phyloP scores from a whole-genome alignment of 2,888 invertebrate genomes.

The Eulithis testata region DNA sequence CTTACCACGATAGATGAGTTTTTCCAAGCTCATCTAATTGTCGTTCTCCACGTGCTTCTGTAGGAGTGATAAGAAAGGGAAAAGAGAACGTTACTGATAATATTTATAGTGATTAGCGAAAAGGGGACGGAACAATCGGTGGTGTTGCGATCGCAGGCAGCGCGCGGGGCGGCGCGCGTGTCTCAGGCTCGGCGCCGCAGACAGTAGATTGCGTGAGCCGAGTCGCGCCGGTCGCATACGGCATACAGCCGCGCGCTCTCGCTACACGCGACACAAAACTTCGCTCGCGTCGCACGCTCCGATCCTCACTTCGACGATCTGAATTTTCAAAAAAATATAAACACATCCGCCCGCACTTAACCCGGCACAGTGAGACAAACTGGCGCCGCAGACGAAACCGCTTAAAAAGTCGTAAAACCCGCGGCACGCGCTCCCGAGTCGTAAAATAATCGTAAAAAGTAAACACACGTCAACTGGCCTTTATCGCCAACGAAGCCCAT shows the following conservation, averaged over 20 bases:
- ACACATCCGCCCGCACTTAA: conserved; percentile 40
- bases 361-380: conserved; percentile 58
- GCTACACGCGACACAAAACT: conserved; percentile 75
- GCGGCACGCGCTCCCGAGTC: conserved; percentile 79
- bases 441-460: conserved; percentile 85
- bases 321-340: conserved; percentile 50
- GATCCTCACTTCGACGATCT: conserved; percentile 56
- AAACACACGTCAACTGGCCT: conserved; percentile 82
- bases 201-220: conserved; percentile 88
- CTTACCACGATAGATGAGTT: conserved; percentile 11
- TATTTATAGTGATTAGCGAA: conserved; percentile 84
- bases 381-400: conserved; percentile 70
- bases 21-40: conserved; percentile 17
- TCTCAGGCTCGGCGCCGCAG: conserved; percentile 77
- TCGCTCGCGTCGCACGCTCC: conserved; percentile 71
- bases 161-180: conserved; percentile 86
- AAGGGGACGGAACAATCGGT: conserved; percentile 83
- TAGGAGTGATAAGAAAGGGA: conserved; percentile 78
- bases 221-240: conserved; percentile 84
- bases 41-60: conserved; percentile 65
- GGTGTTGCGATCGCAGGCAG: conserved; percentile 73
- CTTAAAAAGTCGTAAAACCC: conserved; percentile 82
- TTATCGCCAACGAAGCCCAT: conserved; percentile 81
- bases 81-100: conserved; percentile 82
- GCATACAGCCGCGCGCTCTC: conserved; percentile 68